These are phyloP conservation scores for Frankliniella intonsa DNA, from an alignment of 2,888 invertebrate genomes.

Conservation along the genomic window DNA sequence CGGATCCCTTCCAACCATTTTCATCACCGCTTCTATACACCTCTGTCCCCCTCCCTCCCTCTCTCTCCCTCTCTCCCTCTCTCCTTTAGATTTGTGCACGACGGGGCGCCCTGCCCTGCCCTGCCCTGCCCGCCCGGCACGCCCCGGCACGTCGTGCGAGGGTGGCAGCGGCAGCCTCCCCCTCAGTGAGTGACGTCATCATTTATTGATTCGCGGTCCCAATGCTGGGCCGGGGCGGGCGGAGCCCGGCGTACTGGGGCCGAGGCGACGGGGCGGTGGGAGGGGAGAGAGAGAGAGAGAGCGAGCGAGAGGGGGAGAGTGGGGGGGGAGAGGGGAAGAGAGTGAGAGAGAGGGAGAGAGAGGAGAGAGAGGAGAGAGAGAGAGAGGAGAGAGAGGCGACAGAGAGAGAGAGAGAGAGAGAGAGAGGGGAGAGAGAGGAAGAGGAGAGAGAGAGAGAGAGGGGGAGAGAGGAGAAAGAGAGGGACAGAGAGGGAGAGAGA, in stretches of 20 bases:
- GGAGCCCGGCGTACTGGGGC: too few relatives aligned
- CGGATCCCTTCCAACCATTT: too few relatives aligned
- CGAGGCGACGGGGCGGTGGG: background rate
- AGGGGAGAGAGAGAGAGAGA: background rate
- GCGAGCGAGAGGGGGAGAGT: background rate
- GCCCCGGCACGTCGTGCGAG: background rate
- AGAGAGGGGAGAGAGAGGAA: background rate
- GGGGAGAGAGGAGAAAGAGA: background rate
- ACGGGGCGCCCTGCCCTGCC: too few relatives aligned
- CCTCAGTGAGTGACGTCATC: constrained; percentile 9
- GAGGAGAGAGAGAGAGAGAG: background rate
- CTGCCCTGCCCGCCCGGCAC: background rate
- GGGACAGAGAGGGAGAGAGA: too few relatives aligned
- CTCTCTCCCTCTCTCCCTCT: too few relatives aligned
- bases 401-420: background rate
- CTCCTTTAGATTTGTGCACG: too few relatives aligned
- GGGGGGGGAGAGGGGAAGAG: background rate
- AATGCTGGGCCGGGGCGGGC: background rate
- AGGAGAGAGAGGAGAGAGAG: background rate
- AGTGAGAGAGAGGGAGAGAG: background rate
- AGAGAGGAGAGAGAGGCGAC: background rate
- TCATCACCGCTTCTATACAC: too few relatives aligned
- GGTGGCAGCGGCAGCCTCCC: background rate
- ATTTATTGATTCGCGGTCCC: constrained; percentile 24
- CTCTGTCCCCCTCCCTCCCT: too few relatives aligned